These are phyloP conservation scores for Halictus ligatus DNA, from an alignment of 2,888 invertebrate species.

Conservation along the genomic window DNA sequence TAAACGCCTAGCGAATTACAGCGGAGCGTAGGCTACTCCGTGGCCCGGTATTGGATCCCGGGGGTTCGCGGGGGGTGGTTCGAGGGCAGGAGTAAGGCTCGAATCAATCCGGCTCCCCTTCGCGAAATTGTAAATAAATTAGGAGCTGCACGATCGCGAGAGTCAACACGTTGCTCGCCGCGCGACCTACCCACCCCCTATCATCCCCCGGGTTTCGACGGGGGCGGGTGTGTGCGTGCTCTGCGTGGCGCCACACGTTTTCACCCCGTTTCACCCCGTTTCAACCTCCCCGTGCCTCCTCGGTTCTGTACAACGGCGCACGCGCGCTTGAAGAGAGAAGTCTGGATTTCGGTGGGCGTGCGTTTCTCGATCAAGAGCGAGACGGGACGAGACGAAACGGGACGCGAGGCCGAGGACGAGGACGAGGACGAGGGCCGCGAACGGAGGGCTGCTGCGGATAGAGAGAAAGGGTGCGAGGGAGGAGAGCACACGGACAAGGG, in stretches of 20 bases:
- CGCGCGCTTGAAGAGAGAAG: constrained; percentile 35
- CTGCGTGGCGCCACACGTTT: constrained; percentile 45
- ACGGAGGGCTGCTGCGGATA: constrained; percentile 25
- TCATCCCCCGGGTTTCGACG: constrained; percentile 2
- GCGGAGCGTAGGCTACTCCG: constrained; percentile 39
- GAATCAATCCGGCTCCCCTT: constrained; percentile 70
- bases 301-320: constrained; percentile 18
- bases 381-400: constrained; percentile 26
- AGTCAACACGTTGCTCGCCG: constrained; percentile 75
- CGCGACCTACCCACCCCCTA: constrained; percentile 43
- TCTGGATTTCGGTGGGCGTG: constrained; percentile 49
- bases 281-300: not conserved
- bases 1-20: constrained; percentile 51
- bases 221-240: constrained; percentile 17
- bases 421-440: not conserved
- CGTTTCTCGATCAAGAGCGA: constrained; percentile 3
- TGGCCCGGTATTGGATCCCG: constrained; percentile 58
- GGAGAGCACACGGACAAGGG: constrained; percentile 54
- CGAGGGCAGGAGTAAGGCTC: constrained; percentile 43
- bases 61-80: not conserved
- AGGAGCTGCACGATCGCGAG: constrained; percentile 70
- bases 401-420: constrained; percentile 25
- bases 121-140: constrained; percentile 78
- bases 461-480: constrained; percentile 40
- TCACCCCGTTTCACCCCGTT: not conserved